Conservation (phyloP, 1,140 invertebrate species). For the Trichonephila clavata region DNA sequence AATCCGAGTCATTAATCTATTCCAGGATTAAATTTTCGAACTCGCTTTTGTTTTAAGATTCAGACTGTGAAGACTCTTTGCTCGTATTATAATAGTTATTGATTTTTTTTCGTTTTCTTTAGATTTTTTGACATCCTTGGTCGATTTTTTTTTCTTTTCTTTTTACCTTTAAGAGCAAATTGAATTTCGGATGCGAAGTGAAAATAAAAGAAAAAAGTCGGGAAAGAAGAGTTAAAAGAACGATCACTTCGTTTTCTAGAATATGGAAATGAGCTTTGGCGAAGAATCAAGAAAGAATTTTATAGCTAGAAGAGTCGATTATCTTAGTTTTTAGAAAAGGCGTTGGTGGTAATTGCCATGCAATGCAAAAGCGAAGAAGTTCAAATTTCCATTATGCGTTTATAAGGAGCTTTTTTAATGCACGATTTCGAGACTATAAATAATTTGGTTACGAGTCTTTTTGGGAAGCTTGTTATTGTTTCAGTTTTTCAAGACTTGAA, state of each 20-base stretch:
- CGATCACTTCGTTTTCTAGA: constrained; percentile 40
- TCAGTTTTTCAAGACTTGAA: too few species aligned
- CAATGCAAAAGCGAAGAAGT: constrained; percentile 7
- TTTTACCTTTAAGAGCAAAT: not conserved
- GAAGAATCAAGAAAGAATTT: constrained; percentile 31
- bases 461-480: too few species aligned
- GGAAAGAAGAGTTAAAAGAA: not conserved
- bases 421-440: not conserved
- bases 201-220: not conserved
- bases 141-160: constrained; percentile 4
- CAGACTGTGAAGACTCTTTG: not conserved
- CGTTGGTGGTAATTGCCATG: constrained; percentile 11
- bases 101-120: not conserved
- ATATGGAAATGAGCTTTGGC: constrained; percentile 59
- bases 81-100: constrained; percentile 18
- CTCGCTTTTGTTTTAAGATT: constrained; percentile 53
- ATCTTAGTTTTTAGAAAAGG: not conserved
- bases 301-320: constrained; percentile 9
- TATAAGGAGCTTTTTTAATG: not conserved
- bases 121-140: not conserved
- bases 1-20: constrained; percentile 52
- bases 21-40: constrained; percentile 40
- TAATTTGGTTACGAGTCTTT: not conserved
- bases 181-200: constrained; percentile 39
- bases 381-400: constrained; percentile 8